Percentiles rank a stretch among this genome's conserved stretches.
Conservation (phyloP, 2,113 vertebrate genomes). For the Tyto alba region DNA sequence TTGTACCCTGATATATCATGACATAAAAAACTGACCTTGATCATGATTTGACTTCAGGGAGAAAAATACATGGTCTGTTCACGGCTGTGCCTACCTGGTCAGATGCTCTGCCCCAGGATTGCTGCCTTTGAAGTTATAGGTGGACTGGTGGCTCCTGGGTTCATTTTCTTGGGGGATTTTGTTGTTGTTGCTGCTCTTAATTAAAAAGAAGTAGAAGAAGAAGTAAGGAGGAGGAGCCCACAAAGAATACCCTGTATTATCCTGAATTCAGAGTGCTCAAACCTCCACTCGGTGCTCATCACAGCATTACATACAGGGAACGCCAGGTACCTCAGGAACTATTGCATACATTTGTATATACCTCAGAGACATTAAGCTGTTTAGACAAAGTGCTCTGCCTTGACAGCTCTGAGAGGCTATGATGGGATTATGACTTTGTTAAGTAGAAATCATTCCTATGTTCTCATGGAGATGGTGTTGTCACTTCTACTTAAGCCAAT, state of each 20-base stretch:
- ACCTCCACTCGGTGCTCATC: background rate
- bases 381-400: background rate
- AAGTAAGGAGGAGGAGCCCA: background rate
- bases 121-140: background rate
- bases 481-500: background rate
- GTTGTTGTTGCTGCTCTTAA: background rate
- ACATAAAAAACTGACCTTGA: background rate
- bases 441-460: background rate
- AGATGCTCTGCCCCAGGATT: background rate
- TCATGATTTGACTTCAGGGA: background rate
- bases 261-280: background rate
- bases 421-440: background rate
- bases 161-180: background rate
- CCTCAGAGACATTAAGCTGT: background rate
- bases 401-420: background rate
- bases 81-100: background rate
- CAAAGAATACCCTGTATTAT: background rate
- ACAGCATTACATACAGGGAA: background rate
- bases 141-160: background rate
- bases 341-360: rapidly evolving
- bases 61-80: background rate
- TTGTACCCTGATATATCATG: background rate
- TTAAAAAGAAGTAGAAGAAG: background rate
- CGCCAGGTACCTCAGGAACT: background rate
- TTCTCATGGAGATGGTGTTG: background rate